Evolutionary conservation across 2,888 invertebrate genomes (phyloP).

Genomic region (Patella caerulea): DNA sequence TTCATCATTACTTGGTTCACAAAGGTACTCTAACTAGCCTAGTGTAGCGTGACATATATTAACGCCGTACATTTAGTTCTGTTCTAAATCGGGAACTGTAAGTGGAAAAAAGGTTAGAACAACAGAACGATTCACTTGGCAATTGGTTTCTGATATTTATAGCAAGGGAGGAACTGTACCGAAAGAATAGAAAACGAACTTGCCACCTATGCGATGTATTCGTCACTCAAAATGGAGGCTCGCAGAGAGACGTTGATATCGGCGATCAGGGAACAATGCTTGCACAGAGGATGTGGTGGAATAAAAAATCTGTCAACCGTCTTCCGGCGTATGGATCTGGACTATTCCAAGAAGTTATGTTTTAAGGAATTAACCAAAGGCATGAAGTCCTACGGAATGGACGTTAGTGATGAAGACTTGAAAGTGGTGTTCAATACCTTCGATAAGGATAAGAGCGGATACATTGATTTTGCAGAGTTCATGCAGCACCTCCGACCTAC

Average conservation of each 20-base stretch:
- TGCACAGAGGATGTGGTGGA: slow-evolving; percentile 51
- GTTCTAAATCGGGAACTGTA: no score
- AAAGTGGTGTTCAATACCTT: slow-evolving; percentile 52
- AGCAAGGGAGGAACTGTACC: no score
- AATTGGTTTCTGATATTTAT: no score
- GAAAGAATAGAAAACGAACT: no score
- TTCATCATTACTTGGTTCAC: no score
- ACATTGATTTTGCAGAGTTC: slow-evolving; percentile 64
- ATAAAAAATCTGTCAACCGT: slow-evolving; percentile 57
- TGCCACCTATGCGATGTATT: neutral
- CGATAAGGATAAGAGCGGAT: slow-evolving; percentile 57
- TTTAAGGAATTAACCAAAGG: slow-evolving; percentile 60
- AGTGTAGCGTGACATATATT: no score
- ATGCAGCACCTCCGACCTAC: slow-evolving; percentile 57
- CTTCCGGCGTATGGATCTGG: slow-evolving; percentile 62
- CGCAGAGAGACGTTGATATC: slow-evolving; percentile 27
- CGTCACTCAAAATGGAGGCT: neutral
- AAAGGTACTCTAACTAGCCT: no score
- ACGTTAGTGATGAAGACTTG: slow-evolving; percentile 54
- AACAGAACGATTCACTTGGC: no score
- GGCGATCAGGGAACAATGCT: slow-evolving; percentile 46
- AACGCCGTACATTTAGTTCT: no score
- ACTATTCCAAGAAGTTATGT: slow-evolving; percentile 59
- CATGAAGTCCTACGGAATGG: slow-evolving; percentile 47
- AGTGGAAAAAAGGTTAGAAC: no score